Conservation (phyloP, 2,113 vertebrate species). For the Corythoichthys intestinalis region DNA sequence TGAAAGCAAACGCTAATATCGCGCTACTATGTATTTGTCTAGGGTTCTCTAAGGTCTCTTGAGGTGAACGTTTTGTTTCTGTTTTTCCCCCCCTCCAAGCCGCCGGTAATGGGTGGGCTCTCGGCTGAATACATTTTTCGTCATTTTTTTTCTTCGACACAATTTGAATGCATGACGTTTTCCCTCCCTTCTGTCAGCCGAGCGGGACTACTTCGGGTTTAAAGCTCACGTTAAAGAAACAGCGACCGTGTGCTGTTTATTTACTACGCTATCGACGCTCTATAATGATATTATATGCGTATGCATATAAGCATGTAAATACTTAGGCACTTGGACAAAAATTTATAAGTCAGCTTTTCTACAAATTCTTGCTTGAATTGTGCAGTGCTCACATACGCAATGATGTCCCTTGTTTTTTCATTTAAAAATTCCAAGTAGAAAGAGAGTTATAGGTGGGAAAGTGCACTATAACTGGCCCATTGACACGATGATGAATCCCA, state of each 20-base stretch:
- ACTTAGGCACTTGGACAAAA: too few relatives aligned
- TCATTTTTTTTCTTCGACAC: not conserved
- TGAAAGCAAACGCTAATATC: not conserved
- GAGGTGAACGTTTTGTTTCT: not conserved
- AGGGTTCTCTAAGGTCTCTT: not conserved
- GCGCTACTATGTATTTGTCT: not conserved
- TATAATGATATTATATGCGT: too few relatives aligned
- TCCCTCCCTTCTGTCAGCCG: conserved; percentile 60
- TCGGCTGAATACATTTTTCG: not conserved
- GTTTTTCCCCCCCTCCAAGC: not conserved
- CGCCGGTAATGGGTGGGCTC: not conserved
- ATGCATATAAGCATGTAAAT: too few relatives aligned
- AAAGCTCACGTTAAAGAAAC: conserved; percentile 53
- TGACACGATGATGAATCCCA: too few relatives aligned
- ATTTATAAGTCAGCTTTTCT: too few relatives aligned
- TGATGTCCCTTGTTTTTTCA: too few relatives aligned
- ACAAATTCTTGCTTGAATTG: too few relatives aligned
- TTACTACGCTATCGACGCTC: too few relatives aligned
- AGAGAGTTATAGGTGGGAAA: too few relatives aligned
- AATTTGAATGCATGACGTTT: conserved; percentile 72
- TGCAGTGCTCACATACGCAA: too few relatives aligned
- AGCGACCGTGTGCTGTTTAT: conserved; percentile 8
- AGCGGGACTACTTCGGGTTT: not conserved
- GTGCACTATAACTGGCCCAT: too few relatives aligned
- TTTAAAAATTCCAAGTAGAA: too few relatives aligned